Evolutionary conservation across 2,888 invertebrate genomes (phyloP), one percentile per base, ranked within the genome.

Genomic region (Achlya flavicornis): DNA sequence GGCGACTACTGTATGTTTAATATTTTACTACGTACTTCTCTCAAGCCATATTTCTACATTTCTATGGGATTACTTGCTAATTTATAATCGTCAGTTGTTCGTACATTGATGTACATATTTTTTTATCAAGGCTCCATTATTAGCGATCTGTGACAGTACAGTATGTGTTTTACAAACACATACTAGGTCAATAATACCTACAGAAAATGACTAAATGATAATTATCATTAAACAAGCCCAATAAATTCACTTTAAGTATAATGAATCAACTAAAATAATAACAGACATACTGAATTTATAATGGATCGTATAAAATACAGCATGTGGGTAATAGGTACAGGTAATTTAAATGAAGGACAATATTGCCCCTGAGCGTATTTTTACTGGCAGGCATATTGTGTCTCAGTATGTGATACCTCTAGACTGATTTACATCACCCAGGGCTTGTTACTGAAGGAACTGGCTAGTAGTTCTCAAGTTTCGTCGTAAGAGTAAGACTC

Each of bases 351-450:
- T 82, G 83, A 88, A 89, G 87, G 88, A 81, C 84, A 81, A 77
- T 75, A 79, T 75, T 87, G 89, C 86, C 91, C 86, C 80, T 77
- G 79, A 88, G 91, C 90, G 79, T 63, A 78, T 83, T 84, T 83
- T 85, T 83, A 86, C 86, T 81, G 76, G 71, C 72, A 71, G 76
- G 70, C 71, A 65, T 67, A 43, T 43, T 43, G 74, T 69, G 65
- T 12, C 58, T 58, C 5, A 2, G 33, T 7, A 38, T 8, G 16
- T 14, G 35, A 8, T 58, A 33, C 38, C 58, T 16, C 7, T 35
- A 32, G 33, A 14, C 11, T 32, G 32, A 38, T 32, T 14, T 58
- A 58, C 11, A 32, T 58, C 33, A 58, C 7, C 10, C 12, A 26
- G 6, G 32, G 14, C 43, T 43, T 12, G 43, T 43, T 43, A 43